Evolutionary conservation across 2,797 vertebrate genomes (phyloP).

Genomic region (Cottoperca gobio): DNA sequence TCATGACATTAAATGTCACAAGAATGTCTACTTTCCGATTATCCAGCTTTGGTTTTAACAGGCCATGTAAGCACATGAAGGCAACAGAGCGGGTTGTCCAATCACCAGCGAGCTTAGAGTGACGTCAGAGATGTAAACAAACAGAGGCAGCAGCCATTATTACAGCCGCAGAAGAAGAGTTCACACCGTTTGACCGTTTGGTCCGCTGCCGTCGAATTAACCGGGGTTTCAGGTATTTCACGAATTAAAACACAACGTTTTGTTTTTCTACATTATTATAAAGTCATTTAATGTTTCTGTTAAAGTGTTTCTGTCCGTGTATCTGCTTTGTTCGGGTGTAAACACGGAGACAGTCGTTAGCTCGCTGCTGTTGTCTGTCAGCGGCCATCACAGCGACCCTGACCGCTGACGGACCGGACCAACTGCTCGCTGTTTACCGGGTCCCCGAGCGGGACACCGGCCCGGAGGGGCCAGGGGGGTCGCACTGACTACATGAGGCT

Average conservation of each 20-base stretch:
- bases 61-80: not conserved
- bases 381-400: conserved; percentile 37
- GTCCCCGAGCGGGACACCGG: no score
- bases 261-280: accelerated
- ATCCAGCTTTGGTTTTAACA: no score
- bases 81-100: conserved; percentile 29
- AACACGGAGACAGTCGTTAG: conserved; percentile 7
- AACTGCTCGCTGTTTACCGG: no score
- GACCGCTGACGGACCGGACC: accelerated
- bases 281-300: accelerated
- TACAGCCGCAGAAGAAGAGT: conserved; percentile 19
- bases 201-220: not conserved
- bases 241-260: accelerated
- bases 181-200: not conserved
- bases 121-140: conserved; percentile 77
- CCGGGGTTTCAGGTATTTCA: conserved; percentile 2
- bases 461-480: no score
- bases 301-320: not conserved
- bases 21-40: no score
- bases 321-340: not conserved
- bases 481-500: no score
- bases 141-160: conserved; percentile 73
- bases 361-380: conserved; percentile 16
- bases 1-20: no score
- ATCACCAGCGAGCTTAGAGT: conserved; percentile 41